Base-by-base conservation (phyloP, 2,888 invertebrate genomes). In the Hoplodrina blanda region DNA sequence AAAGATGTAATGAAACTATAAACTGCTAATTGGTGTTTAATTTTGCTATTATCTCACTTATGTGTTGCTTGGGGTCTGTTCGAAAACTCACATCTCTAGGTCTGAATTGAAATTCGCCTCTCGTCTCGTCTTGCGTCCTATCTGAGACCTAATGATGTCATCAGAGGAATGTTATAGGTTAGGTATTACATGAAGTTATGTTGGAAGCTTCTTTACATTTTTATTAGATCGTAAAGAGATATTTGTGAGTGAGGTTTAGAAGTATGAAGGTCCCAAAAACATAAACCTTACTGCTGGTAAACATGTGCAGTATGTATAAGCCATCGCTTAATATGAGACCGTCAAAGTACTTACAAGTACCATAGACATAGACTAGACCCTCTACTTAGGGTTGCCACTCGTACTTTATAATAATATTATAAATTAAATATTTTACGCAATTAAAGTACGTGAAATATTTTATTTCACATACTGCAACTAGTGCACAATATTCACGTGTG, bases 141-240 rank as follows among this genome's bases (percentile, higher is more conserved):
- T 65, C 44, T n/a, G n/a, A 59, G n/a, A 30, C 37, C 54, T 52
- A 57, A 69, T 55, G 68, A 74, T 33, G 59, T 37, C 62, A 62
- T 62, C 44, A 25, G 15, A 49, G 10, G 30, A 20, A 41, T 33
- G 7, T 17, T 41, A 13, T 11, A 52, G 33, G 30, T 10, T 46
- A 15, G 11, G n/a, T 57, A 44, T 30, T n/a, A 57, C 33, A 13
- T 56, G 7, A 41, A 37, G 4, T 25, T 17, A 61, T 30, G 54
- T 61, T 54, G 13, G n/a, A 49, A 37, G 11, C 8, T 70, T 54
- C 2, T 41, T 54, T 41, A 49, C 8, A 70, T 54, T 54, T 46
- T 69, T 46, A 53, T 57, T 33, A 52, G 5, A 15, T 13, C 33
- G 3, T 53, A n/a, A 52, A 20, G 49, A 10, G 1, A 41, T 20